Evolutionary conservation across 2,888 invertebrate genomes (phyloP).

Genomic region (Magallana nippona): DNA sequence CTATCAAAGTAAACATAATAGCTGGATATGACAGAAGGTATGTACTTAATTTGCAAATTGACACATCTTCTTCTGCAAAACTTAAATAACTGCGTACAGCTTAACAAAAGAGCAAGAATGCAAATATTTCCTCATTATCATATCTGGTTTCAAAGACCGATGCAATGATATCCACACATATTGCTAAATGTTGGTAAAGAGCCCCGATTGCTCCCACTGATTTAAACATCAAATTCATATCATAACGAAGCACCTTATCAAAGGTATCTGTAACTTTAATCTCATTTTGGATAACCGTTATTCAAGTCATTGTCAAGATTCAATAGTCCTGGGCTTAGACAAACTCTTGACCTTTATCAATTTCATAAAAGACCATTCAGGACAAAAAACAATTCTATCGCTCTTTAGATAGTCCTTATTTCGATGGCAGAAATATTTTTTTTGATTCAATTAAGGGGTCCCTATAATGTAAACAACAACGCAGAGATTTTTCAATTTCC

Average conservation of each 20-base stretch:
- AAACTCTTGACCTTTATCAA: slow-evolving; percentile 32
- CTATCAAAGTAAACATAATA: neutral
- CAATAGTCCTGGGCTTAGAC: slow-evolving; percentile 14
- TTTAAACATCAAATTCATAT: slow-evolving; percentile 25
- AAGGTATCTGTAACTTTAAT: slow-evolving; percentile 19
- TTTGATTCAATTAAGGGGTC: slow-evolving; percentile 15
- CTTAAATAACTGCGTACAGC: neutral
- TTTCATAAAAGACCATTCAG: neutral
- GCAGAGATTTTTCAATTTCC: slow-evolving; percentile 8
- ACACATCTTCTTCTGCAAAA: neutral
- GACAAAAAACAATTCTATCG: slow-evolving; percentile 25
- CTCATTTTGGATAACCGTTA: slow-evolving; percentile 11
- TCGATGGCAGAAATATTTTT: neutral
- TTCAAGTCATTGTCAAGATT: slow-evolving; percentile 6
- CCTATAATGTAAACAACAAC: slow-evolving; percentile 26
- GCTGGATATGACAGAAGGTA: too few relatives aligned
- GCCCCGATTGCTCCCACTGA: neutral
- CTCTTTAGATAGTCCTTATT: slow-evolving; percentile 22
- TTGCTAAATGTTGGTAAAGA: neutral
- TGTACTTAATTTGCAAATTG: neutral
- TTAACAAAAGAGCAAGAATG: slow-evolving; percentile 3
- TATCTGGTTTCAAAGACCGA: slow-evolving; percentile 23
- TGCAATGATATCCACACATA: neutral
- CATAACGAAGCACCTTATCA: slow-evolving; percentile 5
- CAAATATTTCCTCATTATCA: neutral